phyloP scores from a whole-genome alignment of 2,888 invertebrate genomes.

The Trimorus sp. region DNA sequence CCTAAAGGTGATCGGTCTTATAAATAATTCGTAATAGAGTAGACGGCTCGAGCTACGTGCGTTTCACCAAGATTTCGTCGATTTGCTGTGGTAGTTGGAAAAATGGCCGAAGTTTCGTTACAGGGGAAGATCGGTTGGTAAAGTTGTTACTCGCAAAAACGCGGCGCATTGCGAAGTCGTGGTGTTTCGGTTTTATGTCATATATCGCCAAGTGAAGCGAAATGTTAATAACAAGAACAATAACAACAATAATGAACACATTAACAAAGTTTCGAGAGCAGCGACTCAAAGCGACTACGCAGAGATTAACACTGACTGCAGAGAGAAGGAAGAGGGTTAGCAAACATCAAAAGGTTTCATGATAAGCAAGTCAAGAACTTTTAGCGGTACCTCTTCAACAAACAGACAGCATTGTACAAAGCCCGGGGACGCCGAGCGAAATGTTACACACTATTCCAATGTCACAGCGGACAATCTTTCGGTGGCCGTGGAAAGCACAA shows the following conservation, averaged over 20 bases:
- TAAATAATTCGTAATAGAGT: background rate
- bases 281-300: conserved; percentile 41
- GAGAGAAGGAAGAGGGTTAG: conserved; percentile 49
- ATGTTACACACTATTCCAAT: conserved; percentile 55
- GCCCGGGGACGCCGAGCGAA: conserved; percentile 37
- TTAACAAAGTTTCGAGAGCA: conserved; percentile 42
- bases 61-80: no score
- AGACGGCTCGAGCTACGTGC: no score
- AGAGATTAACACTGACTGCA: conserved; percentile 54
- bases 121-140: no score
- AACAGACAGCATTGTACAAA: conserved; percentile 58
- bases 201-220: background rate
- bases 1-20: background rate
- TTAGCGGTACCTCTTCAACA: conserved; percentile 52
- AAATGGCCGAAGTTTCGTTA: no score
- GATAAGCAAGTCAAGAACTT: conserved; percentile 61
- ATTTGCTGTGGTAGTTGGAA: no score
- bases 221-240: conserved; percentile 32
- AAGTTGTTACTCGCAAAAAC: no score
- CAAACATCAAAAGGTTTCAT: conserved; percentile 62
- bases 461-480: conserved; percentile 54
- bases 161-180: background rate
- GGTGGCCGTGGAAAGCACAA: conserved; percentile 43
- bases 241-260: conserved; percentile 44
- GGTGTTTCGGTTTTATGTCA: conserved; percentile 16